These are phyloP conservation scores for Chrysocyon brachyurus DNA, from an alignment of 2,797 vertebrate species.

Conservation along the genomic window DNA sequence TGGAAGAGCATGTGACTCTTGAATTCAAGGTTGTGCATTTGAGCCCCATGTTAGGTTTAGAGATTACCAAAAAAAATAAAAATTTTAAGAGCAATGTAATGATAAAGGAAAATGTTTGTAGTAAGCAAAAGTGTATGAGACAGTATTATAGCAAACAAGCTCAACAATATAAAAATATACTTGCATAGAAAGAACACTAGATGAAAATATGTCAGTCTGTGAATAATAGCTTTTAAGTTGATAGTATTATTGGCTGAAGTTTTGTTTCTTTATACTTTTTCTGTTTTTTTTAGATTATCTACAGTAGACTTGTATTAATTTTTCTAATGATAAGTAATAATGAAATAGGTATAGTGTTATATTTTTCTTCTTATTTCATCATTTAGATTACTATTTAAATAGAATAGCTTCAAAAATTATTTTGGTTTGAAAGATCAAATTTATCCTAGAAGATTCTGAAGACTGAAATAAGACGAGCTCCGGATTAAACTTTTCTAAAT, in stretches of 20 bases:
- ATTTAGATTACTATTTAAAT: conserved; percentile 57
- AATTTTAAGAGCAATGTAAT: neutral
- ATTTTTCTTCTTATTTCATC: conserved; percentile 29
- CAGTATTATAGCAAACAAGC: neutral
- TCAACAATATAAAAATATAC: conserved; percentile 22
- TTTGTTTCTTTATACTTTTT: conserved; percentile 58
- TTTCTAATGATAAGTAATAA: conserved; percentile 54
- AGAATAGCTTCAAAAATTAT: conserved; percentile 43
- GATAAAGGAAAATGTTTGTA: neutral
- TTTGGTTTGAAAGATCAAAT: conserved; percentile 59
- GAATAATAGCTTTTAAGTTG: conserved; percentile 25
- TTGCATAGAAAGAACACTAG: neutral
- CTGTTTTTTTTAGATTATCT: conserved; percentile 4
- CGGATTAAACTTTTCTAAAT: conserved; percentile 51
- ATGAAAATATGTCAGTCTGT: conserved; percentile 5
- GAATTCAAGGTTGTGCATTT: neutral
- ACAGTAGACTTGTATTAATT: neutral
- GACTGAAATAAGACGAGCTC: conserved; percentile 14
- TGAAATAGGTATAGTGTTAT: neutral
- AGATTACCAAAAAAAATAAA: neutral
- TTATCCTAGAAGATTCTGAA: conserved; percentile 50
- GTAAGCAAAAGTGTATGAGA: neutral
- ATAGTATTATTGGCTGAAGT: neutral
- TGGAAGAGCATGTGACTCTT: neutral
- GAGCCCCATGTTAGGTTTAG: neutral